Evolutionary conservation across 1,140 invertebrate genomes (phyloP).

Genomic region (Eurosta solidaginis): DNA sequence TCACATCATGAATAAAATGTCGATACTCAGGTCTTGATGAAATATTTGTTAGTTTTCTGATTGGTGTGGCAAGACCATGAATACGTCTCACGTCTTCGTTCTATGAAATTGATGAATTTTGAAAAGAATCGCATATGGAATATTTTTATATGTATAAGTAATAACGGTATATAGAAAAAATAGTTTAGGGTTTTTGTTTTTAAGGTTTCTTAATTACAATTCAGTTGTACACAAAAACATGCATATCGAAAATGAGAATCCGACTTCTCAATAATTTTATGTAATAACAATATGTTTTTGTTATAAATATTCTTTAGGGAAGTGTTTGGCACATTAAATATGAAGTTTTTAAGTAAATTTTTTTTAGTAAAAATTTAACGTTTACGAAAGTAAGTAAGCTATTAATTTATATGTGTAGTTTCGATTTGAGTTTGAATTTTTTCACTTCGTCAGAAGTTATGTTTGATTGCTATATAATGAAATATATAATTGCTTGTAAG

Average conservation of each 20-base stretch:
- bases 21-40: constrained; percentile 60
- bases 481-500: constrained; percentile 11
- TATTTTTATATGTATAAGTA: constrained; percentile 30
- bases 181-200: neutral
- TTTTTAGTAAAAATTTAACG: neutral
- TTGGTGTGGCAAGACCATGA: constrained; percentile 60
- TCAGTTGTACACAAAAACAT: constrained; percentile 10
- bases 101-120: constrained; percentile 46
- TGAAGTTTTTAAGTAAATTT: neutral
- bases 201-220: neutral
- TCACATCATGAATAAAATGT: constrained; percentile 61
- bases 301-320: neutral
- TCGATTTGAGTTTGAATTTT: neutral
- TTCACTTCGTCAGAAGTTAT: neutral
- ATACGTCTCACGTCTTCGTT: constrained; percentile 60
- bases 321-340: constrained; percentile 23
- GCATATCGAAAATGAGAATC: neutral
- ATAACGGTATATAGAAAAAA: constrained; percentile 30
- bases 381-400: constrained; percentile 17
- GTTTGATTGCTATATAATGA: neutral
- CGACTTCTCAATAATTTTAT: too few species aligned
- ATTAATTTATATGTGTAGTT: neutral
- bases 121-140: constrained; percentile 38
- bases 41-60: constrained; percentile 60
- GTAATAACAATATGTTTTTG: too few species aligned